Evolutionary conservation across 2,888 invertebrate genomes (phyloP).

Genomic region (Leptarthrus brevirostris): DNA sequence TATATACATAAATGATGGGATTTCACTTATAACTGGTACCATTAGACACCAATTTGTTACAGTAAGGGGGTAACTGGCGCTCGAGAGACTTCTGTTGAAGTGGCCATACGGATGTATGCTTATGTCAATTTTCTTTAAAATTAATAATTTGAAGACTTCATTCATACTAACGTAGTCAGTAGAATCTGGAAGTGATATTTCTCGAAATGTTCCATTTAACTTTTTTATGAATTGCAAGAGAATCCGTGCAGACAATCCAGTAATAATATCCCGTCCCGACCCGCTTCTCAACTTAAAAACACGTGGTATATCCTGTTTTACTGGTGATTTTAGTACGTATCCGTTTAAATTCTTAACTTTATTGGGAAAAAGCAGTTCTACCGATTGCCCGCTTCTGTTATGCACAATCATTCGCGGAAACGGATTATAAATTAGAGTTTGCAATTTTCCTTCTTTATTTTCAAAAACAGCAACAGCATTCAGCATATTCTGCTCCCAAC

Average conservation of each 20-base stretch:
- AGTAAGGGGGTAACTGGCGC: constrained; percentile 11
- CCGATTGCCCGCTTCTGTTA: not conserved
- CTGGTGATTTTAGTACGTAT: constrained; percentile 2
- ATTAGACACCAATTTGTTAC: constrained; percentile 4
- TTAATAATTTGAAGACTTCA: not conserved
- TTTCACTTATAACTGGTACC: constrained; percentile 13
- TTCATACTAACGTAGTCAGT: not conserved
- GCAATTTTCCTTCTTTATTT: not conserved
- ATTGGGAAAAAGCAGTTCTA: not conserved
- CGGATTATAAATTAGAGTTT: constrained; percentile 16
- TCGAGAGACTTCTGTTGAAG: not conserved
- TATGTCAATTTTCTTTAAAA: not conserved
- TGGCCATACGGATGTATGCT: constrained; percentile 26
- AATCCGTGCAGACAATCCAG: not conserved
- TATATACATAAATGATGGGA: constrained; percentile 10
- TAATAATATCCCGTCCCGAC: not conserved
- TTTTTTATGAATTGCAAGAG: constrained; percentile 1
- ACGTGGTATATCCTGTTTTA: constrained; percentile 26
- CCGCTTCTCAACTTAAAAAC: not conserved
- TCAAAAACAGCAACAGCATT: constrained; percentile 1
- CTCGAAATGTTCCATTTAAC: constrained; percentile 21
- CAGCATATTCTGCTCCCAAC: constrained; percentile 16
- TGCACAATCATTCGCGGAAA: constrained; percentile 6
- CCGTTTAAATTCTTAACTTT: constrained; percentile 42
- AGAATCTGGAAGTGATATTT: not conserved